Evolutionary conservation across 1,140 invertebrate genomes (phyloP).

Genomic region (Pseudomyrmex dendroicus): DNA sequence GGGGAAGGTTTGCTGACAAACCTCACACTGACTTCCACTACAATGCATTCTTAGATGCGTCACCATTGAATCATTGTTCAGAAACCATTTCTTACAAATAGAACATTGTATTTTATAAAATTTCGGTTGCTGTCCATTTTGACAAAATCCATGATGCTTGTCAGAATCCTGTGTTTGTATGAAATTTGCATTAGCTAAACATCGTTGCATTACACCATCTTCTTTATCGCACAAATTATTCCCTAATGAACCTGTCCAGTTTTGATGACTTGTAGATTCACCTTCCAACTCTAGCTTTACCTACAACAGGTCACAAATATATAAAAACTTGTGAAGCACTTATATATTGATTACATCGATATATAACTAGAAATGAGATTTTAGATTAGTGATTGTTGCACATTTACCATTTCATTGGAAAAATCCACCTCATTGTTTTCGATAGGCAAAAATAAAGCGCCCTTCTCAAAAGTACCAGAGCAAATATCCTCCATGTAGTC

Average conservation of each 20-base stretch:
- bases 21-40: slow-evolving; percentile 78
- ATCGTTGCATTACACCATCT: slow-evolving; percentile 76
- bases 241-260: slow-evolving; percentile 80
- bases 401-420: slow-evolving; percentile 82
- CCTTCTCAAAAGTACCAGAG: slow-evolving; percentile 82
- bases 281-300: slow-evolving; percentile 83
- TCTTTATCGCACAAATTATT: slow-evolving; percentile 79
- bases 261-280: slow-evolving; percentile 78
- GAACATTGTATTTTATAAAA: slow-evolving; percentile 84
- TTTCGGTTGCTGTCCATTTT: slow-evolving; percentile 77
- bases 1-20: slow-evolving; percentile 85
- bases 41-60: slow-evolving; percentile 81
- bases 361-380: neutral
- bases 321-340: neutral
- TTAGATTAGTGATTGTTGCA: neutral
- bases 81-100: slow-evolving; percentile 83
- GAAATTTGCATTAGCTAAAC: slow-evolving; percentile 73
- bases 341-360: neutral
- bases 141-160: slow-evolving; percentile 67
- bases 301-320: slow-evolving; percentile 66
- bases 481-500: slow-evolving; percentile 84
- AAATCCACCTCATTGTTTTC: slow-evolving; percentile 83
- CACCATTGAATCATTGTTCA: slow-evolving; percentile 84
- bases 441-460: slow-evolving; percentile 79
- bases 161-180: slow-evolving; percentile 69